These are phyloP conservation scores for Empidonax traillii DNA, from an alignment of 2,113 vertebrate species.

Conservation along the genomic window DNA sequence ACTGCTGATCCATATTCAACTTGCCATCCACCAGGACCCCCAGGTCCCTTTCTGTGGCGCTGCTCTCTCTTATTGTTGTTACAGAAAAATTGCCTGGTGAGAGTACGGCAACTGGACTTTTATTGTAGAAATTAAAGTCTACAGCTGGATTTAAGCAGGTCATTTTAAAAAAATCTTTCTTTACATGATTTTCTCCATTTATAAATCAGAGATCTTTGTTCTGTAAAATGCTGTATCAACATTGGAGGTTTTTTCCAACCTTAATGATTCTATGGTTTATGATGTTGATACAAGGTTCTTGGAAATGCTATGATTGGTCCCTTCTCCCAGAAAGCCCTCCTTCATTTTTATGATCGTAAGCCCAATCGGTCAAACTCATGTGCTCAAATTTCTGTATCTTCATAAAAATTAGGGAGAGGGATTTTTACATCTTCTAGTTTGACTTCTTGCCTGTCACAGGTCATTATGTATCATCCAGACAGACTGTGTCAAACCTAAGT, in stretches of 20 bases:
- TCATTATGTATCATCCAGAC: not conserved
- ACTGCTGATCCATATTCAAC: not conserved
- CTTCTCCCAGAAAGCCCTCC: not conserved
- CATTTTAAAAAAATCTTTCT: not conserved
- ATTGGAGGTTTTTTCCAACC: not conserved
- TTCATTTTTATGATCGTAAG: not conserved
- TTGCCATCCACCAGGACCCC: not conserved
- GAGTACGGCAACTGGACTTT: not conserved
- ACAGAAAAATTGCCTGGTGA: not conserved
- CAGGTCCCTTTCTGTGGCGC: not conserved
- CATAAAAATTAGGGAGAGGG: not conserved
- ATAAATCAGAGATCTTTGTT: not conserved
- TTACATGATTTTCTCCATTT: not conserved
- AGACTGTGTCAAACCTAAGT: not conserved
- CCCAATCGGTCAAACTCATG: not conserved
- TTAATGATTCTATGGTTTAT: not conserved
- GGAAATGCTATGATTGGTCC: not conserved
- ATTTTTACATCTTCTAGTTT: not conserved
- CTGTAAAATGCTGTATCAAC: not conserved
- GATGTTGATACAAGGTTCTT: not conserved
- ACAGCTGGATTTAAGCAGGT: not conserved
- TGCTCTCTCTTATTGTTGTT: not conserved
- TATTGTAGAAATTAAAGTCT: not conserved
- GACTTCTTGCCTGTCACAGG: not conserved
- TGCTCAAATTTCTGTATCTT: not conserved